Conservation (phyloP, 2,888 invertebrate species). For the Suillia variegata region DNA sequence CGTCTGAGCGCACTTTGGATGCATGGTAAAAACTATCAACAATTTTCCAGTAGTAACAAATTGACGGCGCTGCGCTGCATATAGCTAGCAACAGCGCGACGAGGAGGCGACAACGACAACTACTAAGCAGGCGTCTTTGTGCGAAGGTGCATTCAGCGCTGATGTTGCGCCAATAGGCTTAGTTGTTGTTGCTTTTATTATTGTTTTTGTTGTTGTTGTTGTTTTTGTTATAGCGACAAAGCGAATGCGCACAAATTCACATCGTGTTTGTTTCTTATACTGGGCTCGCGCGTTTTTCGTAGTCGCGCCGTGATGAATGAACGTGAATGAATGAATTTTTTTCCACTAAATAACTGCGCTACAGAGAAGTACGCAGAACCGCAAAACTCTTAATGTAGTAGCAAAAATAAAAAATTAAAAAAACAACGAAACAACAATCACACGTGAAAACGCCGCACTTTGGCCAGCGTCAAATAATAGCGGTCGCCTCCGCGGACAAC, state of each 20-base stretch:
- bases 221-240: not conserved
- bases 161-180: too few relatives aligned
- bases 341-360: not conserved
- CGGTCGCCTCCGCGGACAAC: not conserved
- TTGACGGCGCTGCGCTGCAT: conserved; percentile 10
- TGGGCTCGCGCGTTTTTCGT: not conserved
- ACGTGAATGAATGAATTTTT: not conserved
- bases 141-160: not conserved
- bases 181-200: not conserved
- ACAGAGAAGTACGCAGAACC: not conserved
- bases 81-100: not conserved
- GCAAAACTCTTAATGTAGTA: too few relatives aligned
- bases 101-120: not conserved
- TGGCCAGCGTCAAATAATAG: not conserved
- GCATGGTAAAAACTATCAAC: conserved; percentile 12
- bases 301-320: not conserved
- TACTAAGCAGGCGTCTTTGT: not conserved
- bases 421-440: not conserved
- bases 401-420: not conserved
- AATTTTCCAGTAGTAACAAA: conserved; percentile 20
- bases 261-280: not conserved
- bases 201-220: not conserved
- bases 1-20: not conserved
- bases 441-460: not conserved
- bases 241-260: not conserved